phyloP scores from a whole-genome alignment of 2,888 invertebrate genomes.

The Diogma glabrata region DNA sequence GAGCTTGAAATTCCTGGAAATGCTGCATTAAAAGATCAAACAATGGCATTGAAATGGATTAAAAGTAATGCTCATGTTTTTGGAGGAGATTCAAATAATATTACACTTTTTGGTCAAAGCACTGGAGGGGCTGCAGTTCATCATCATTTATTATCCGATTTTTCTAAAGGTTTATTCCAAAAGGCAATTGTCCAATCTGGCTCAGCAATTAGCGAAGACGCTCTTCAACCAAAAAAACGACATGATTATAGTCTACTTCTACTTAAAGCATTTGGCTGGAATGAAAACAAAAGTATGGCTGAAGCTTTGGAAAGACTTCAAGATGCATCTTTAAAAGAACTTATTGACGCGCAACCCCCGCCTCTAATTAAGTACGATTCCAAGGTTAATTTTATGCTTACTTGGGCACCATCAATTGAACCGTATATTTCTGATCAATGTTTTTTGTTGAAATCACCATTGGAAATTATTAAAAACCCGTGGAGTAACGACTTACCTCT shows the following conservation, averaged over 20 bases:
- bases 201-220: constrained; percentile 29
- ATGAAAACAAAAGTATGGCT: constrained; percentile 27
- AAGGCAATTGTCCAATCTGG: constrained; percentile 34
- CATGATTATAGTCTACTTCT: constrained; percentile 29
- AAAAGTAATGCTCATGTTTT: not conserved
- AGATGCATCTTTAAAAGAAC: too few relatives aligned
- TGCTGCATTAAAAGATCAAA: constrained; percentile 23
- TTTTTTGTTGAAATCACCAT: too few relatives aligned
- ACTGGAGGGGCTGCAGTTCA: constrained; percentile 40
- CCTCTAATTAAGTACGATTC: constrained; percentile 29
- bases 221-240: constrained; percentile 23
- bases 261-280: constrained; percentile 30
- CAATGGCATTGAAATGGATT: constrained; percentile 31
- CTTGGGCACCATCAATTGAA: constrained; percentile 33
- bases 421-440: constrained; percentile 28
- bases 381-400: constrained; percentile 25
- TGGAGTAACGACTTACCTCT: too few relatives aligned
- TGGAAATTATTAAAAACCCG: too few relatives aligned
- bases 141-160: constrained; percentile 38
- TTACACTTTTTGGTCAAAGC: constrained; percentile 20
- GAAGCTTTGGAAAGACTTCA: too few relatives aligned
- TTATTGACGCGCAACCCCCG: too few relatives aligned
- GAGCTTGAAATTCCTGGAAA: constrained; percentile 33
- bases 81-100: constrained; percentile 11
- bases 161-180: constrained; percentile 35